Percentiles rank a stretch among this genome's conserved stretches.
These are phyloP conservation scores for Mesopsocus fuscifrons DNA, from an alignment of 2,888 invertebrate species.

Conservation along the genomic window DNA sequence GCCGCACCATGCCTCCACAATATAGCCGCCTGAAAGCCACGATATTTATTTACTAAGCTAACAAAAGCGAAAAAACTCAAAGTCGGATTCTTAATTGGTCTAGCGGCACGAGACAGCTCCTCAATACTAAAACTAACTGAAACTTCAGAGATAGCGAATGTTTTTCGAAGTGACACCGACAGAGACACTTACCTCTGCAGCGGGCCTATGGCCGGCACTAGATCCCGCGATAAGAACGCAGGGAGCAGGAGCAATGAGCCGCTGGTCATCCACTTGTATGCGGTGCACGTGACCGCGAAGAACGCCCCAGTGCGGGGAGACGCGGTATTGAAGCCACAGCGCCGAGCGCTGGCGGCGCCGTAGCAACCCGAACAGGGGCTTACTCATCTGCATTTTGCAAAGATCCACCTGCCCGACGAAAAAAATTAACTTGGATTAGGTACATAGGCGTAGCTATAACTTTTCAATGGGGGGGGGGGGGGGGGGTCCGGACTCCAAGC, in stretches of 20 bases:
- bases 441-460: neutral
- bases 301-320: slow-evolving; percentile 46
- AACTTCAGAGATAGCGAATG: no score
- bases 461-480: no score
- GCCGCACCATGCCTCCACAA: slow-evolving; percentile 25
- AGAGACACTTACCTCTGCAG: slow-evolving; percentile 15
- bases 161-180: no score
- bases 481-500: no score
- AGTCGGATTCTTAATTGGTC: slow-evolving; percentile 1
- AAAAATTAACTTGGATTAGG: slow-evolving; percentile 6
- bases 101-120: no score
- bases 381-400: slow-evolving; percentile 70
- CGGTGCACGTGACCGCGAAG: slow-evolving; percentile 46
- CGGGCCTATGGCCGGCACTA: slow-evolving; percentile 21
- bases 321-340: slow-evolving; percentile 50
- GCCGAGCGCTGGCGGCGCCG: slow-evolving; percentile 53
- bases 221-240: slow-evolving; percentile 41
- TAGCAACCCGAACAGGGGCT: slow-evolving; percentile 65
- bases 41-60: slow-evolving; percentile 27
- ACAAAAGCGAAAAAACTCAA: no score
- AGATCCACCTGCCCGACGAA: slow-evolving; percentile 42
- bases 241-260: slow-evolving; percentile 48
- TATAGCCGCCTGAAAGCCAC: slow-evolving; percentile 20
- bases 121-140: no score
- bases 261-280: slow-evolving; percentile 56